phyloP scores from a whole-genome alignment of 1,140 invertebrate genomes.

The Phenacoccus solenopsis region DNA sequence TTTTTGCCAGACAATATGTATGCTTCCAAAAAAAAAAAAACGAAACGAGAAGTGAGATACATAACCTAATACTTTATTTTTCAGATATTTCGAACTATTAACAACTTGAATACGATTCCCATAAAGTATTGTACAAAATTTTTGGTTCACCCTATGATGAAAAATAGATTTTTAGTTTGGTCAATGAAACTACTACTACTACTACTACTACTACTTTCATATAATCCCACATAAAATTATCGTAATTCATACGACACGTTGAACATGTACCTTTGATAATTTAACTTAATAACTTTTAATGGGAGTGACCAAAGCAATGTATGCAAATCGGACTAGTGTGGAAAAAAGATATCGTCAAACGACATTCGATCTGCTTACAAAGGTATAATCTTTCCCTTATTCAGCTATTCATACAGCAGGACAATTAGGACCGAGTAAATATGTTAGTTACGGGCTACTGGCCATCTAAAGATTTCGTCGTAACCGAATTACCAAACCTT shows the following conservation, averaged over 20 bases:
- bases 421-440: background rate
- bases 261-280: background rate
- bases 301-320: conserved; percentile 8
- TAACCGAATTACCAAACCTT: background rate
- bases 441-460: conserved; percentile 5
- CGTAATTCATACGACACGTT: background rate
- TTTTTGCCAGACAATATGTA: too few relatives aligned
- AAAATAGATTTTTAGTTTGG: too few relatives aligned
- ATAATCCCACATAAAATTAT: conserved; percentile 11
- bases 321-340: conserved; percentile 7
- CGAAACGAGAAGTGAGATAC: too few relatives aligned
- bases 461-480: background rate
- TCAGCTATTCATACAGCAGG: background rate
- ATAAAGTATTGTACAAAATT: too few relatives aligned
- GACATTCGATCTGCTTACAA: conserved; percentile 1
- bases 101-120: too few relatives aligned
- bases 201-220: too few relatives aligned
- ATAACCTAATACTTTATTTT: too few relatives aligned
- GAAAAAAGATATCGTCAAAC: background rate
- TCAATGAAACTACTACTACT: too few relatives aligned
- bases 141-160: too few relatives aligned
- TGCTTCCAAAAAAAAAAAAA: too few relatives aligned
- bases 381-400: conserved; percentile 10
- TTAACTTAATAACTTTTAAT: conserved; percentile 13
- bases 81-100: too few relatives aligned